A percentile compares a stretch with the other conserved stretches of the same genome.
Conservation (phyloP, 2,797 vertebrate species). For the Micromesistius poutassou region DNA sequence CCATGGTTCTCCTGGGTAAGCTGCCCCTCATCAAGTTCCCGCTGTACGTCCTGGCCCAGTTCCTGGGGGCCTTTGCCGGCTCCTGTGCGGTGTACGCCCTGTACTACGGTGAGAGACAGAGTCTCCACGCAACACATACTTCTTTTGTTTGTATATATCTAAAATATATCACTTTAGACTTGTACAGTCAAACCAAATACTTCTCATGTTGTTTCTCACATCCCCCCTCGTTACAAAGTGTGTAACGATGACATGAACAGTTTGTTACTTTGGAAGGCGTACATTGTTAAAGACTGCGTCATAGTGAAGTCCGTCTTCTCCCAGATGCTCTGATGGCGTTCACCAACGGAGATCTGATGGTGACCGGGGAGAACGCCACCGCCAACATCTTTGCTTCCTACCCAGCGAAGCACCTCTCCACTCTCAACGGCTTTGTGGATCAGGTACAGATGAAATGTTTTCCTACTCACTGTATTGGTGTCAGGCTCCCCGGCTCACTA, state of each 20-base stretch:
- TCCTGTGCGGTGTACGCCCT: conserved; percentile 85
- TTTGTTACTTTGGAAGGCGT: neutral
- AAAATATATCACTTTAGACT: too few species aligned
- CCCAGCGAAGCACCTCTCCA: conserved; percentile 82
- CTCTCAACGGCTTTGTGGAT: conserved; percentile 86
- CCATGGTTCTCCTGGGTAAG: conserved; percentile 88
- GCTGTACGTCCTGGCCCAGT: conserved; percentile 86
- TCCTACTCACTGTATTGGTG: neutral
- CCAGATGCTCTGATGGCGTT: conserved; percentile 86
- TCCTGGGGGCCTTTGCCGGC: conserved; percentile 88
- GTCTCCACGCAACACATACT: too few species aligned
- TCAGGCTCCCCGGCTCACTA: neutral
- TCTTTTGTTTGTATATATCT: too few species aligned
- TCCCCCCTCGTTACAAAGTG: neutral
- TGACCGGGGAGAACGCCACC: conserved; percentile 86
- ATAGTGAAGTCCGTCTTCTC: neutral
- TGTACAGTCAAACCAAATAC: too few species aligned
- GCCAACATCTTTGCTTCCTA: conserved; percentile 95
- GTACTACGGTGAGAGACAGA: conserved; percentile 81
- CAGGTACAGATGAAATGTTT: conserved; percentile 76
- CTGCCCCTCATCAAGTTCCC: conserved; percentile 88
- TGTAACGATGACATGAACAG: neutral
- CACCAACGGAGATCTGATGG: conserved; percentile 73
- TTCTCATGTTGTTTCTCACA: too few species aligned
- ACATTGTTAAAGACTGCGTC: neutral